Evolutionary conservation across 2,888 invertebrate species (phyloP), one percentile per base, ranked within the genome.

Genomic region (Tuberolachnus salignus): DNA sequence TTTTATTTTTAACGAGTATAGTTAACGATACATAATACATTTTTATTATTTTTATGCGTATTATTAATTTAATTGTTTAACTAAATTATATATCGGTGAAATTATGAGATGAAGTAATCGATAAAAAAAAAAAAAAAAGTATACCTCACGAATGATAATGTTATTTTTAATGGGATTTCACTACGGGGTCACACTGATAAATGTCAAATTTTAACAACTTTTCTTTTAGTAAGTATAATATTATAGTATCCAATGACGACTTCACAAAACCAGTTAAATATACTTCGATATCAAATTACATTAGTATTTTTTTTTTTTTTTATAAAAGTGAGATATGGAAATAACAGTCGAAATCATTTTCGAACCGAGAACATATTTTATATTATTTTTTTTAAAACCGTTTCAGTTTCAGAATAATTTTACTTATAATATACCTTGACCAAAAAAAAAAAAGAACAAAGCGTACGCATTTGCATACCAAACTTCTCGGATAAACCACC

Each of bases 351-450:
- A 26, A 59, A 59, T 46, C 57, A 59, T 59, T 59, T 34, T 61
- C 14, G 13, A 14, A 23, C 66, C 66, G 14, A 19, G 67, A 26
- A 61, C 26, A 59, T 49, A 10, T 42, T 14, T 46, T n/a, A 16
- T 9, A 53, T 69, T 21, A 19, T 53, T 55, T 21, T 14, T 69
- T n/a, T 42, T 4, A 42, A 59, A 73, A 73, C 42, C 51, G 63
- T 63, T 63, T 44, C 21, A 19, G 23, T 73, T 73, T 73, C 42
- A 34, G 63, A 42, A 73, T 61, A 73, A 63, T 73, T 63, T 63
- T 8, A 34, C 14, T 49, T 21, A 21, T 51, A 14, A 16, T 34
- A 16, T 44, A 57, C 44, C 44, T 44, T 70, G 57, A 44, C 57
- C 70, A 16, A 44, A 44, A 23, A 57, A 57, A 23, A 70, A 49